Evolutionary conservation across 2,888 invertebrate species (phyloP).

Genomic region (Rotaria magnacalcarata): DNA sequence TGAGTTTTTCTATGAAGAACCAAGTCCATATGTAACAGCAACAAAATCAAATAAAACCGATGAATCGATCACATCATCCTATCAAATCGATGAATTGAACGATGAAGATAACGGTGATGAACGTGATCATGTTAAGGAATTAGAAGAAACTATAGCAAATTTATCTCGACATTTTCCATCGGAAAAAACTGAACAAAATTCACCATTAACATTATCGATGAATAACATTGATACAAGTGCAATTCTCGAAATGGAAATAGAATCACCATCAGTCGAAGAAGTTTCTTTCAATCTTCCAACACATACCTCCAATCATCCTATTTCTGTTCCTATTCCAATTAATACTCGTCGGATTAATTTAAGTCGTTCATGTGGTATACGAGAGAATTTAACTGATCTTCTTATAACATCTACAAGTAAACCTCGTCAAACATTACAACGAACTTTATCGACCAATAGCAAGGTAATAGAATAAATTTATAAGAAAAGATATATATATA

Average conservation of each 20-base stretch:
- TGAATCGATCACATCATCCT: not conserved
- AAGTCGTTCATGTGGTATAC: slow-evolving; percentile 13
- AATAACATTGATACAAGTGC: not conserved
- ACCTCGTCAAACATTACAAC: not conserved
- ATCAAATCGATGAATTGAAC: not conserved
- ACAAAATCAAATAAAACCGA: not conserved
- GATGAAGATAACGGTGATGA: slow-evolving; percentile 12
- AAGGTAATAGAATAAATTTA: not conserved
- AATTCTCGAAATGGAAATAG: slow-evolving; percentile 31
- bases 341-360: not conserved
- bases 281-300: no score
- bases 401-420: not conserved
- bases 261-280: not conserved
- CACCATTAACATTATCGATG: not conserved
- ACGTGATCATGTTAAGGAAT: slow-evolving; percentile 32
- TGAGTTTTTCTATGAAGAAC: slow-evolving; percentile 5
- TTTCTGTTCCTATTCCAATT: not conserved
- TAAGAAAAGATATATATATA: no score
- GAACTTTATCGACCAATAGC: not conserved
- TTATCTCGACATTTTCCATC: not conserved
- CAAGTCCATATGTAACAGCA: not conserved
- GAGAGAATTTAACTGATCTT: slow-evolving; percentile 4
- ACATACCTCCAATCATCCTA: not conserved
- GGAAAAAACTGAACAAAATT: not conserved
- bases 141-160: slow-evolving; percentile 6